Conservation (phyloP, 2,113 vertebrate genomes). For the Sturnus vulgaris region DNA sequence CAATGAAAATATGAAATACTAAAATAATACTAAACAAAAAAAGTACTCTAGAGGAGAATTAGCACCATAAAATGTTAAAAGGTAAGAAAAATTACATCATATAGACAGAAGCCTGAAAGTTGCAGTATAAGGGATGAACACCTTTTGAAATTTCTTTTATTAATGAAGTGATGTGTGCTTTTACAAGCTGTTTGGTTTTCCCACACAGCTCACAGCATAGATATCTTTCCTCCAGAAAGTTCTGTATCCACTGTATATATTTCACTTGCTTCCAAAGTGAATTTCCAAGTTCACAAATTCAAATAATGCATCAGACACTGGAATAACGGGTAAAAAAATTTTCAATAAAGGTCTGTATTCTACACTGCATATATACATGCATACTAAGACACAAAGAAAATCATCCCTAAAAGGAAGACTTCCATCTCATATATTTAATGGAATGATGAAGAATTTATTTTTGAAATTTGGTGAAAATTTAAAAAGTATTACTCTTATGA, state of each 20-base stretch:
- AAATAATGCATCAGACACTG: not conserved
- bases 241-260: slow-evolving; percentile 20
- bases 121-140: not conserved
- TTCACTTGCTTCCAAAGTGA: not conserved
- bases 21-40: not conserved
- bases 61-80: not conserved
- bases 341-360: not conserved
- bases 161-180: slow-evolving; percentile 27
- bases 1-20: not conserved
- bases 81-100: not conserved
- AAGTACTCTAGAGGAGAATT: not conserved
- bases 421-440: not conserved
- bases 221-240: slow-evolving; percentile 29
- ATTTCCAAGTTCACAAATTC: slow-evolving; percentile 7
- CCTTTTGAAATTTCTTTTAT: slow-evolving; percentile 55
- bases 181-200: slow-evolving; percentile 33
- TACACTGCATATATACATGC: not conserved
- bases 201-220: not conserved
- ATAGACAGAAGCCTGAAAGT: not conserved
- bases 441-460: not conserved
- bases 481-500: not conserved
- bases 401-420: not conserved
- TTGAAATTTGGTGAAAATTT: not conserved
- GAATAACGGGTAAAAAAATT: not conserved
- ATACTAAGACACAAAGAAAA: not conserved